These are phyloP conservation scores for Meleagris gallopavo DNA, from an alignment of 2,113 vertebrate genomes.

Conservation along the genomic window DNA sequence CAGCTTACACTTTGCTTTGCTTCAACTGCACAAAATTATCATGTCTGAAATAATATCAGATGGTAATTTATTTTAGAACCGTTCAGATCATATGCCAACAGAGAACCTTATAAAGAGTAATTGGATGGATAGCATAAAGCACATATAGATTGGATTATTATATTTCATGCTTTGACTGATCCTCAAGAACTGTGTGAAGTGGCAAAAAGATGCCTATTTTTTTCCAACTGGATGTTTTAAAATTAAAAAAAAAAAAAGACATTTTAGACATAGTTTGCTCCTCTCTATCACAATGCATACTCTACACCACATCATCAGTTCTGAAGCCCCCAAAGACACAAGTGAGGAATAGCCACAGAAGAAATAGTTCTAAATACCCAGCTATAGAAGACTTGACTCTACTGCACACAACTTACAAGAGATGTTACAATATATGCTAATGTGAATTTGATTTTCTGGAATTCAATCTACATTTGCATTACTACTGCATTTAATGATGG, in stretches of 20 bases:
- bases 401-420: not conserved
- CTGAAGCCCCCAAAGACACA: not conserved
- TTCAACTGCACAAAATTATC: conserved; percentile 68
- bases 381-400: not conserved
- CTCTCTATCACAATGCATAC: not conserved
- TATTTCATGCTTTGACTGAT: not conserved
- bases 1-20: conserved; percentile 76
- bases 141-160: not conserved
- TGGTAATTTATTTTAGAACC: conserved; percentile 49
- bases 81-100: not conserved
- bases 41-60: conserved; percentile 51
- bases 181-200: not conserved
- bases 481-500: not conserved
- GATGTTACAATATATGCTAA: not conserved
- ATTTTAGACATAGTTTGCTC: not conserved
- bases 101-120: not conserved
- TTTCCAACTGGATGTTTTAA: not conserved
- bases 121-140: not conserved
- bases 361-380: not conserved
- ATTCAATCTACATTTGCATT: not conserved
- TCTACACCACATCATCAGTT: not conserved
- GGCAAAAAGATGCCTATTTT: not conserved
- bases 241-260: not conserved
- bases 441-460: not conserved
- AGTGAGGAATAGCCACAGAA: not conserved